Base-by-base conservation (phyloP, 2,797 vertebrate species). In the Crocidura indochinensis region DNA sequence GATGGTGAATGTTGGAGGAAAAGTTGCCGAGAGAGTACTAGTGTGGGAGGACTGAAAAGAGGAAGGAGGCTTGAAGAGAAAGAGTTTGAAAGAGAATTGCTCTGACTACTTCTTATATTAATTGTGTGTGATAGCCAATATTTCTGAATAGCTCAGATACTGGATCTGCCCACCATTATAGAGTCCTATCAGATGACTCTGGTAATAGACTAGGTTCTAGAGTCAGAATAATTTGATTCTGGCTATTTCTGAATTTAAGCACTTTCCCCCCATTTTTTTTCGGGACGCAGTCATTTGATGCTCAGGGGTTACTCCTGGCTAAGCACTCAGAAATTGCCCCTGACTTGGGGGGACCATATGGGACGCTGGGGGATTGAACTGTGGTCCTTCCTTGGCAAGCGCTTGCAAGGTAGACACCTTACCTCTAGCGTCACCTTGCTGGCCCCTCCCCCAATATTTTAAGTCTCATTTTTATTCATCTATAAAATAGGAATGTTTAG, bases 31-130 rank as follows among this genome's bases (percentile, higher is more conserved):
- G 38, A 56, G 10, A 15, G 49, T 46, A 14, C 6, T 26, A 74
- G 6, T 14, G 71, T 46, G n/a, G 47, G 8, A 24, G 8, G 6
- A 26, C 27, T 29, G 6, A n/a, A 79, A 86, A 64, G 17, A 69
- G 31, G 64, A 80, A 79, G 31, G 72, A 49, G 19, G 10, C 49
- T 67, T 79, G 29, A 85, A 83, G 47, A 60, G 29, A 69, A 81
- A 77, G 26, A 67, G 8, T 10, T 4, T 68, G 60, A 31, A 20
- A 68, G 14, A 72, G 14, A 31, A 79, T 6, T 64, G 11, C 24
- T 84, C 7, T 53, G 76, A 27, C 14, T 44, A 3, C 56, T 60
- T 60, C 19, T 53, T 17, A 60, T 22, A 20, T 20, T 60, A 60
- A 6, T 60, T 20, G 56, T 20, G 19, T 17, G 19, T 60, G 56